These are phyloP conservation scores for Hiodon tergisus DNA, from an alignment of 2,113 vertebrate genomes.

Conservation along the genomic window DNA sequence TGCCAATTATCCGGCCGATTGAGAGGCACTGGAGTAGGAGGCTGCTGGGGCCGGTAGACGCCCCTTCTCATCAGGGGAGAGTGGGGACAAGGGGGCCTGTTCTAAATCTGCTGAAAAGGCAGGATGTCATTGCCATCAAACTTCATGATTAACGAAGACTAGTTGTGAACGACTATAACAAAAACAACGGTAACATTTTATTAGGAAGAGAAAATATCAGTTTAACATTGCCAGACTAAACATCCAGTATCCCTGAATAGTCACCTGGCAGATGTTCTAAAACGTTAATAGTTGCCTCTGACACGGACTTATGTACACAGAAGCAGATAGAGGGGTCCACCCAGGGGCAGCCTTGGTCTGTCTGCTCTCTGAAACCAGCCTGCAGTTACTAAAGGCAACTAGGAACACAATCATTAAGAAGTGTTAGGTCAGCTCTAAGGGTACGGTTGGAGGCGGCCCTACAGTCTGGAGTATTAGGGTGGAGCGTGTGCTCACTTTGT, in stretches of 20 bases:
- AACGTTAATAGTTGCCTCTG: neutral
- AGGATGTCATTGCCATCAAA: neutral
- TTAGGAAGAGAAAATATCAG: neutral
- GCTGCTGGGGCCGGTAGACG: slow-evolving; percentile 13
- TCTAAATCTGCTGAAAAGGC: slow-evolving; percentile 9
- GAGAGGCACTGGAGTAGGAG: slow-evolving; percentile 59
- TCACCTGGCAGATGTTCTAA: neutral
- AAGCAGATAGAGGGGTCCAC: neutral
- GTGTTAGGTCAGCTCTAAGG: too few relatives aligned
- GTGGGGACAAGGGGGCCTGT: neutral
- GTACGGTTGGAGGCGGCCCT: too few relatives aligned
- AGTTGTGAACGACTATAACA: neutral
- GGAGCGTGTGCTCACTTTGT: too few relatives aligned
- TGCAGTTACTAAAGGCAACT: neutral
- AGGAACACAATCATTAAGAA: neutral
- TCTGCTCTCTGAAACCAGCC: neutral
- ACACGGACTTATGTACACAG: neutral
- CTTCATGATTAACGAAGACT: neutral
- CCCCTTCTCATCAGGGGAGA: neutral
- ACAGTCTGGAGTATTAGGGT: too few relatives aligned
- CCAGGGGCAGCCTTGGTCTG: too few relatives aligned
- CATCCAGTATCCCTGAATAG: neutral
- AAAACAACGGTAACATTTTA: slow-evolving; percentile 8
- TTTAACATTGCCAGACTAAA: neutral
- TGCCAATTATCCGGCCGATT: slow-evolving; percentile 64